Base-by-base conservation (phyloP, 2,113 vertebrate genomes). In the Melanostigma gelatinosum region DNA sequence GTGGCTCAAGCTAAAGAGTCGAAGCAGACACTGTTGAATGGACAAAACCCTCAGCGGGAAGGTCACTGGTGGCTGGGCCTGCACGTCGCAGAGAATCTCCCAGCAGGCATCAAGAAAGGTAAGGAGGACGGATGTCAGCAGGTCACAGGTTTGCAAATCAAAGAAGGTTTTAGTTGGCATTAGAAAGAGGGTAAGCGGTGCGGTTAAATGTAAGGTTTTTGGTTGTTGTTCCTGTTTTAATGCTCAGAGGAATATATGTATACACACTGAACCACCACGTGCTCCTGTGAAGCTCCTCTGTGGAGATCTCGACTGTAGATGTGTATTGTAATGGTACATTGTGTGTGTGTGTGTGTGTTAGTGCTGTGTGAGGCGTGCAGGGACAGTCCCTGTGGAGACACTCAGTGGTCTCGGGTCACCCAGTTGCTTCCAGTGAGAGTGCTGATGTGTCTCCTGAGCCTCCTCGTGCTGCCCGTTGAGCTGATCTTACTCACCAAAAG, bases 381-480 rank as follows among this genome's bases (percentile, higher is more conserved):
- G 64, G 88, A 94, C n/a, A 87, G 84, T 29, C 75, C 29, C 0
- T 84, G 27, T 1, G 42, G 22, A 2, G 90, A 5, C 82, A 86
- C 73, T 87, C 79, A 1, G 80, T 83, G 72, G 90, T 91, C 75
- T 12, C 62, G 27, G 85, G 75, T 94, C 24, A 79, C 83, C 1
- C 85, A 85, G 29, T 63, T 92, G 10, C 80, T 96, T 3, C 95
- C 94, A 0, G 57, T 96, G 40, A 79, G 91, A 64, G 52, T 96
- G 50, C 36, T 96, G 18, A 91, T 91, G 6, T 94, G 86, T 2
- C 24, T 93, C 68, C 84, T 96, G 92, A 80, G 95, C 20, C 91
- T 96, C 0, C 96, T 95, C 5, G 89, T 94, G 0, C 87, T 97
- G 2, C 96, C 96, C 0, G 70, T 97, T 50, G 93, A 96, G 77